Evolutionary conservation across 2,113 vertebrate species (phyloP).

Genomic region (Felis chaus): DNA sequence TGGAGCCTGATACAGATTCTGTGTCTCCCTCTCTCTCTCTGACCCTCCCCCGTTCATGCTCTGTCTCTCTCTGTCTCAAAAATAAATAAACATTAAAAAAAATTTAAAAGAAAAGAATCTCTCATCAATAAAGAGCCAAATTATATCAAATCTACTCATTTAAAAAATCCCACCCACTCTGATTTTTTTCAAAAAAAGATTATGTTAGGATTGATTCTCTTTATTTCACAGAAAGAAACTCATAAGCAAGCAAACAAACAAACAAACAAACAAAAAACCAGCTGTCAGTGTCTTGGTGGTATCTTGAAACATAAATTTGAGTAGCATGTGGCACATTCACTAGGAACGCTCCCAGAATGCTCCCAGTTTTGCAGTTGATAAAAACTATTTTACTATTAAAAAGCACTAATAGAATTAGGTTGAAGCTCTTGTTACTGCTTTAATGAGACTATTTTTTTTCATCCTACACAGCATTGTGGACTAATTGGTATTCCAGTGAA

Average conservation of each 20-base stretch:
- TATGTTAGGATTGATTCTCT: not conserved
- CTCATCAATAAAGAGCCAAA: not conserved
- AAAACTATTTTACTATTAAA: constrained; percentile 18
- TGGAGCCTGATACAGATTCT: too few relatives aligned
- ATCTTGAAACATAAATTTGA: not conserved
- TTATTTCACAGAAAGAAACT: not conserved
- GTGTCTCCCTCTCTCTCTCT: too few relatives aligned
- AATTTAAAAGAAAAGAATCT: not conserved
- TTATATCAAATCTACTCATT: not conserved
- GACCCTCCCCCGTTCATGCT: too few relatives aligned
- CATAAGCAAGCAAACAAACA: not conserved
- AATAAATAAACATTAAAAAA: too few relatives aligned
- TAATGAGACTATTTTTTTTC: not conserved
- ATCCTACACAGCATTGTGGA: not conserved
- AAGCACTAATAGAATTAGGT: not conserved
- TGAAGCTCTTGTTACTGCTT: not conserved
- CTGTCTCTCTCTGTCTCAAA: too few relatives aligned
- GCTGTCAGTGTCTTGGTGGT: not conserved
- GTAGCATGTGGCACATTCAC: not conserved
- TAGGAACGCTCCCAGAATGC: not conserved
- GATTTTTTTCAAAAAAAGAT: not conserved
- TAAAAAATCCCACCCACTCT: not conserved
- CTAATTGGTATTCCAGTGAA: not conserved
- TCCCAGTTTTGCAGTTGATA: not conserved
- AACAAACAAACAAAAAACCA: not conserved